A percentile compares a stretch with the other conserved stretches of the same genome.
Conservation (phyloP, 2,888 invertebrate genomes). For the Rhogogaster chlorosoma region DNA sequence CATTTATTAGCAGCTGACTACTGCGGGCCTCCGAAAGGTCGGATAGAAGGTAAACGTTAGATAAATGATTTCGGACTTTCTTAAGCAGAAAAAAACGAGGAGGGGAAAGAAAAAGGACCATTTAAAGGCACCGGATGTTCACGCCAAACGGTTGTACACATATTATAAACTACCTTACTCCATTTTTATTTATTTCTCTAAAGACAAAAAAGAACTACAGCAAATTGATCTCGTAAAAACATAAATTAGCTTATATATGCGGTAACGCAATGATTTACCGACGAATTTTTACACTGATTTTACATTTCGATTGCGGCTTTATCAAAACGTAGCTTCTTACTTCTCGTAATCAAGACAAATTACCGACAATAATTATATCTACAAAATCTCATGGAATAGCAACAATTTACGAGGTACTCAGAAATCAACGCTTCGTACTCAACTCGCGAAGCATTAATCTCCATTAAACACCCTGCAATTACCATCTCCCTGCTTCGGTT, state of each 20-base stretch:
- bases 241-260: neutral
- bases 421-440: neutral
- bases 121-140: slow-evolving; percentile 11
- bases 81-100: neutral
- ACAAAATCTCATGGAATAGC: slow-evolving; percentile 63
- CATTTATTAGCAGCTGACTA: slow-evolving; percentile 67
- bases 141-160: neutral
- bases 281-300: slow-evolving; percentile 57
- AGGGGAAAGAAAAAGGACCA: neutral
- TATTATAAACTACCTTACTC: neutral
- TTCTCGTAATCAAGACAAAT: slow-evolving; percentile 68
- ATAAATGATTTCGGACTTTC: slow-evolving; percentile 59
- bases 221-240: neutral
- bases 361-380: slow-evolving; percentile 65
- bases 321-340: slow-evolving; percentile 40
- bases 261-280: slow-evolving; percentile 19
- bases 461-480: slow-evolving; percentile 58
- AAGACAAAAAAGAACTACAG: neutral
- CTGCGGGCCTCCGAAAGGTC: neutral
- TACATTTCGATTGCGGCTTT: slow-evolving; percentile 57
- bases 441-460: slow-evolving; percentile 63
- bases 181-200: neutral
- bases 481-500: no score
- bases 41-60: slow-evolving; percentile 55
- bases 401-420: slow-evolving; percentile 55